phyloP scores from a whole-genome alignment of 2,113 vertebrate species.

The Cryptotis parvus region DNA sequence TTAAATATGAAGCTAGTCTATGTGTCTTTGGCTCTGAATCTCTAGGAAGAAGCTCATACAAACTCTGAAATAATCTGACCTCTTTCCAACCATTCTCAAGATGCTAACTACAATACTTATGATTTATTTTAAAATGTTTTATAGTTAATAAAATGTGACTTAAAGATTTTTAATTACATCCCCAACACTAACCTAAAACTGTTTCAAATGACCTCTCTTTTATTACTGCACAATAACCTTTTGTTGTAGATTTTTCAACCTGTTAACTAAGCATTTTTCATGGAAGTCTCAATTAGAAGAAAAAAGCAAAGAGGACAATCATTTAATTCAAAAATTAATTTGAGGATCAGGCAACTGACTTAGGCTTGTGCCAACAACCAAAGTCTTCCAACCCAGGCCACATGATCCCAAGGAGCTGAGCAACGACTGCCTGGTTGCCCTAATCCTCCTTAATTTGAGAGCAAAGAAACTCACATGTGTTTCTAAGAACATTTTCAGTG shows the following conservation, averaged over 20 bases:
- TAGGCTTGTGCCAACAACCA: slow-evolving; percentile 88
- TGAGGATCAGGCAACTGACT: slow-evolving; percentile 90
- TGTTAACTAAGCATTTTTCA: slow-evolving; percentile 90
- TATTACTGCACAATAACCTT: slow-evolving; percentile 84
- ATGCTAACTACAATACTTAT: not conserved
- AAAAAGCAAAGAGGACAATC: slow-evolving; percentile 85
- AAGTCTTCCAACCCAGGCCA: slow-evolving; percentile 91
- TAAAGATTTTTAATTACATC: slow-evolving; percentile 61
- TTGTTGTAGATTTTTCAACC: slow-evolving; percentile 87
- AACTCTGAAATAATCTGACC: slow-evolving; percentile 18
- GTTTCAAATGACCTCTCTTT: slow-evolving; percentile 82
- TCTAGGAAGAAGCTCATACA: not conserved
- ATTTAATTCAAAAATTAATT: slow-evolving; percentile 92
- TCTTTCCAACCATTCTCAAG: slow-evolving; percentile 25
- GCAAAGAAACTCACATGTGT: slow-evolving; percentile 96
- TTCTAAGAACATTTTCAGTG: slow-evolving; percentile 93
- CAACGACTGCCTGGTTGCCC: slow-evolving; percentile 88
- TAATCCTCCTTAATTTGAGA: slow-evolving; percentile 98
- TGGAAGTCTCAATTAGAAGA: slow-evolving; percentile 89
- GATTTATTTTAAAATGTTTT: slow-evolving; percentile 62
- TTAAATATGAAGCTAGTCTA: not conserved
- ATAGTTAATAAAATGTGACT: slow-evolving; percentile 69
- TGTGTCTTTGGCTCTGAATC: not conserved
- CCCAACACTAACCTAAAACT: slow-evolving; percentile 85
- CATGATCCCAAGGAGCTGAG: slow-evolving; percentile 91